A percentile compares a stretch with the other conserved stretches of the same genome.
Evolutionary conservation across 2,113 vertebrate species (phyloP).

Genomic region (Caranx ignobilis): DNA sequence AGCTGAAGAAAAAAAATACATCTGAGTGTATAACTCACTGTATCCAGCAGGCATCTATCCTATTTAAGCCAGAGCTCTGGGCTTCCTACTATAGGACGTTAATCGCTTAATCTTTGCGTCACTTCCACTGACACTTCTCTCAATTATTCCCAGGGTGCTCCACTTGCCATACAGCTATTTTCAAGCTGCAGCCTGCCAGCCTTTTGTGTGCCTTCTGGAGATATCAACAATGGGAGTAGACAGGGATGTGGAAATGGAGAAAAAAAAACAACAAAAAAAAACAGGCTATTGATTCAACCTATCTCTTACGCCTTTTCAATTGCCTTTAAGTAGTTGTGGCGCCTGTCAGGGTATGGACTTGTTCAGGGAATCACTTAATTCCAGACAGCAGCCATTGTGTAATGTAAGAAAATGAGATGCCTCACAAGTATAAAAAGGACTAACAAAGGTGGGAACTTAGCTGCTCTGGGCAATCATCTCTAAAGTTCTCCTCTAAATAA

Average conservation of each 20-base stretch:
- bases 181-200: constrained; percentile 54
- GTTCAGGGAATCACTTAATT: constrained; percentile 66
- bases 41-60: constrained; percentile 66
- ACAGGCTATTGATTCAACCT: constrained; percentile 74
- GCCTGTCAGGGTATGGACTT: constrained; percentile 68
- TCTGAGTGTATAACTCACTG: constrained; percentile 45
- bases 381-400: constrained; percentile 67
- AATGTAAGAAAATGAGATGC: constrained; percentile 49
- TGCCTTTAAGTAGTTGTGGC: constrained; percentile 67
- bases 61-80: constrained; percentile 58
- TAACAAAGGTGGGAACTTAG: constrained; percentile 63
- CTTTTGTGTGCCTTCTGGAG: constrained; percentile 67
- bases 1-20: constrained; percentile 51
- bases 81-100: constrained; percentile 54
- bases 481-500: constrained; percentile 36
- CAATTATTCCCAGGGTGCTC: constrained; percentile 74
- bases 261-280: constrained; percentile 30
- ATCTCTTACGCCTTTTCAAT: constrained; percentile 75
- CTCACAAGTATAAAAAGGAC: constrained; percentile 31
- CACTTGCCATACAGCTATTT: constrained; percentile 66
- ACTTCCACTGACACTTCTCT: constrained; percentile 70
- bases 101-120: constrained; percentile 78
- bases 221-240: constrained; percentile 73
- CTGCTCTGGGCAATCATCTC: constrained; percentile 48
- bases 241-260: constrained; percentile 36